Base-by-base conservation (phyloP, 2,888 invertebrate species). In the Brachypterus glaber region DNA sequence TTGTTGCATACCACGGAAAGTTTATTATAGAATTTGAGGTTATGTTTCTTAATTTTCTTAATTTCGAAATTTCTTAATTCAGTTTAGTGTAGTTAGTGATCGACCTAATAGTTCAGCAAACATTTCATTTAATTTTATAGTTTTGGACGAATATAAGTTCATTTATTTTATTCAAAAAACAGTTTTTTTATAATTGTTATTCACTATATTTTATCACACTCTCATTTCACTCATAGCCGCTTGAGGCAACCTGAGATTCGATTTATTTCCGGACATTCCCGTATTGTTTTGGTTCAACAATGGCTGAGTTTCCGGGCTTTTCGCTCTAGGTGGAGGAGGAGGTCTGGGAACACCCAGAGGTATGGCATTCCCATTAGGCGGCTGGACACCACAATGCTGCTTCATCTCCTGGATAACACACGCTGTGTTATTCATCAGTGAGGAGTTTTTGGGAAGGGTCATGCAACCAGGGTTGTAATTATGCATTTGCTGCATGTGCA, bases 141-240 rank as follows among this genome's bases (percentile, higher is more conserved):
- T 46, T 43, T 39, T 49, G 55, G 55, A 57, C 55, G 56, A 51
- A 53, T 48, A 49, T 38, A 41, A 37, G 29, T 25, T 30, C 45
- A 43, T 40, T 43, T 39, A 34, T 39, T 40, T 41, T 36, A 37
- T 37, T 41, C 30, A 33, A 33, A n/a, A n/a, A n/a, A n/a, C 3
- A 8, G 33, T 11, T 34, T 33, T 13, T 33, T 8, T 30, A 29
- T n/a, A 32, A 18, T 33, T 30, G 8, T 24, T 33, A 35, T 43
- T 41, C 37, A 32, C 40, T 37, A 49, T 53, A 27, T 11, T 27
- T 4, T 58, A 83, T 88, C 87, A 88, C 79, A 88, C 88, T 67
- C 87, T 73, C 87, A 88, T 88, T 70, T 88, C 88, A 64, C 83
- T 85, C 68, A 87, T 86, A 44, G 85, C 83, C 49, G 86, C 86